These are phyloP conservation scores for Thymallus thymallus DNA, from an alignment of 2,113 vertebrate species.

Conservation along the genomic window DNA sequence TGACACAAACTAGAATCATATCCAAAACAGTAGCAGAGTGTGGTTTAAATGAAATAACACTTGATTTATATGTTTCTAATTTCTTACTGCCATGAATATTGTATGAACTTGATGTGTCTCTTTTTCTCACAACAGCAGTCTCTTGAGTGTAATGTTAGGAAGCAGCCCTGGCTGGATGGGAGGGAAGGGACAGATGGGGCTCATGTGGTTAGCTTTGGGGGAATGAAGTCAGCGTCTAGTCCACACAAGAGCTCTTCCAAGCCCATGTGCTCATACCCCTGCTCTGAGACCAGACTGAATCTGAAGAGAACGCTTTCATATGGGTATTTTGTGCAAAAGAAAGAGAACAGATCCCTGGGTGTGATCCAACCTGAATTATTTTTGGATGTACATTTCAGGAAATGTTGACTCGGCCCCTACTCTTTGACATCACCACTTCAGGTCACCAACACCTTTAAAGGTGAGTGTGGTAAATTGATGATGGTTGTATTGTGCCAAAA, in stretches of 20 bases:
- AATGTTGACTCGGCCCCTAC: no score
- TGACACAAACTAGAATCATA: slow-evolving; percentile 42
- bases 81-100: slow-evolving; percentile 23
- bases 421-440: no score
- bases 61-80: slow-evolving; percentile 15
- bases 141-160: slow-evolving; percentile 56
- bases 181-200: slow-evolving; percentile 54
- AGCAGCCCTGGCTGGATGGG: slow-evolving; percentile 55
- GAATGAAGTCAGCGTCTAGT: slow-evolving; percentile 72
- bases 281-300: background rate
- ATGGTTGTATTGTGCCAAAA: no score
- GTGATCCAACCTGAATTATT: slow-evolving; percentile 1
- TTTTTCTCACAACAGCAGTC: slow-evolving; percentile 29
- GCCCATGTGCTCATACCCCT: slow-evolving; percentile 42
- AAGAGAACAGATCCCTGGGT: background rate
- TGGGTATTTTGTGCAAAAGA: slow-evolving; percentile 6
- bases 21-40: slow-evolving; percentile 65
- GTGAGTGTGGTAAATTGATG: no score
- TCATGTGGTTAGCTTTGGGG: slow-evolving; percentile 58
- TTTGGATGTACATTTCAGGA: background rate
- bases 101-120: slow-evolving; percentile 40
- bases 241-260: slow-evolving; percentile 45
- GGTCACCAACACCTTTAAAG: no score
- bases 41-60: slow-evolving; percentile 31
- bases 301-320: background rate